A percentile compares a stretch with the other conserved stretches of the same genome.
phyloP scores from a whole-genome alignment of 2,888 invertebrate species.

The Melinaea menophilus region DNA sequence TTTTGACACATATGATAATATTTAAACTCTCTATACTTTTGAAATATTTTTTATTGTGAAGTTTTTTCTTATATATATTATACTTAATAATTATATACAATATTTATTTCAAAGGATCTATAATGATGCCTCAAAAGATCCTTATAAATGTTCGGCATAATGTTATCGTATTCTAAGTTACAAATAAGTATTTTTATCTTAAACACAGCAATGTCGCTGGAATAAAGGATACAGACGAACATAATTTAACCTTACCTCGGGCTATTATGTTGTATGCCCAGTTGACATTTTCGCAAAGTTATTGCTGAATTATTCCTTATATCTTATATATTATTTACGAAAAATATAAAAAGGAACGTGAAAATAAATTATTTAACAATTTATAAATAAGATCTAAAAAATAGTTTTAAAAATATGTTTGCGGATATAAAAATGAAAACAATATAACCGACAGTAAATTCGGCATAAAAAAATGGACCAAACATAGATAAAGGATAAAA shows the following conservation, averaged over 20 bases:
- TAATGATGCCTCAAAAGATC: no score
- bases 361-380: no score
- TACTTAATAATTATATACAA: no score
- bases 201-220: background rate
- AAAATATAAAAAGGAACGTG: background rate
- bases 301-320: slow-evolving; percentile 14
- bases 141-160: no score
- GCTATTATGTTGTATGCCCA: slow-evolving; percentile 13
- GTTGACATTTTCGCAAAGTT: slow-evolving; percentile 21
- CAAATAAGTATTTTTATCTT: background rate
- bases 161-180: background rate
- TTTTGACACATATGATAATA: no score
- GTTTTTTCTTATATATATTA: no score
- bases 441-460: slow-evolving; percentile 11
- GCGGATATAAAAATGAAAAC: slow-evolving; percentile 7
- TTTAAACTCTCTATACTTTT: no score
- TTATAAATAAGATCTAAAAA: no score
- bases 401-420: background rate
- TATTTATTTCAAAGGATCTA: no score
- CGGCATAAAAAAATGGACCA: slow-evolving; percentile 40
- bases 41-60: no score
- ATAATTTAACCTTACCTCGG: slow-evolving; percentile 8
- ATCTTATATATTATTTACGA: slow-evolving; percentile 8
- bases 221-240: slow-evolving; percentile 1
- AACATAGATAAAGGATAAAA: slow-evolving; percentile 51